A percentile compares a stretch with the other conserved stretches of the same genome.
These are phyloP conservation scores for Protobothrops flavoviridis DNA, from an alignment of 2,113 vertebrate species.

Conservation along the genomic window DNA sequence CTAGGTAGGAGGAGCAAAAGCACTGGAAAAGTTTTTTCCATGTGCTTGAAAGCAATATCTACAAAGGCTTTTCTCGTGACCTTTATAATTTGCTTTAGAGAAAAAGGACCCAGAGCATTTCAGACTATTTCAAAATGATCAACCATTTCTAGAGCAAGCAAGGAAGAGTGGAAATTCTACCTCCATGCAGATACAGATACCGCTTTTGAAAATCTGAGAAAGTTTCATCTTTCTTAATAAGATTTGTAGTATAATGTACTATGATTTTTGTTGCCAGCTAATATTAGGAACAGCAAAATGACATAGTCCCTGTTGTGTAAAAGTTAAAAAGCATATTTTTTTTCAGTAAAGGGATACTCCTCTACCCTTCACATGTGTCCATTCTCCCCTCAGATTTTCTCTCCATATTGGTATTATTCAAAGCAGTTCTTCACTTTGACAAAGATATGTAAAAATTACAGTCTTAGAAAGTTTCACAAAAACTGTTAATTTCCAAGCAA, in stretches of 20 bases:
- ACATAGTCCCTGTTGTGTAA: background rate
- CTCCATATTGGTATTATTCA: background rate
- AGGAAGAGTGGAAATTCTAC: background rate
- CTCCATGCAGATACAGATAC: background rate
- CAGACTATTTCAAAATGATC: background rate
- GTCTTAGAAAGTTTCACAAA: background rate
- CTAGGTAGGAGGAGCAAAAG: background rate
- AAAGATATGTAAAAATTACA: background rate
- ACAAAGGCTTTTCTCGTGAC: background rate
- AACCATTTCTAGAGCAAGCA: background rate
- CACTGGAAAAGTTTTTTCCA: background rate
- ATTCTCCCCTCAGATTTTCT: background rate
- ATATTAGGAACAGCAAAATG: background rate
- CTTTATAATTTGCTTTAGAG: background rate
- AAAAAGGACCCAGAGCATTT: background rate
- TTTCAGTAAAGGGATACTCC: background rate
- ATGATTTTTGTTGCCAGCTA: background rate
- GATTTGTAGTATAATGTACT: background rate
- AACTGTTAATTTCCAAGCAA: background rate
- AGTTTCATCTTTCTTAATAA: background rate
- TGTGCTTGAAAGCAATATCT: background rate
- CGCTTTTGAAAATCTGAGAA: background rate
- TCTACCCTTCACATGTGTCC: background rate
- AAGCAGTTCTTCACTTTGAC: background rate
- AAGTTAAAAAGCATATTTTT: background rate